Evolutionary conservation across 2,797 vertebrate genomes (phyloP).

Genomic region (Syngnathus rostellatus): DNA sequence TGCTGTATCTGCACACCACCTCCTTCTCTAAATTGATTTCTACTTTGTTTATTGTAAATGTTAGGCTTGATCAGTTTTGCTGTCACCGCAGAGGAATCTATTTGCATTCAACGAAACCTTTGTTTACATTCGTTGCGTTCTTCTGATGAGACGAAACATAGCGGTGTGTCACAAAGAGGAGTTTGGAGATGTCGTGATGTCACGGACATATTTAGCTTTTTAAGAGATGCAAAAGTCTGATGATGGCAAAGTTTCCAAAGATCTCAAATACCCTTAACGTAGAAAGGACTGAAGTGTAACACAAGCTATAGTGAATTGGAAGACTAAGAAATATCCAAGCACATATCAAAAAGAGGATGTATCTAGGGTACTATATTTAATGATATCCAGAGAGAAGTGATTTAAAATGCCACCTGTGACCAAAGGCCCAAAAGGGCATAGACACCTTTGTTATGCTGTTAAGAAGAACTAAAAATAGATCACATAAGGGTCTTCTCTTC

Average conservation of each 20-base stretch:
- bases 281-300: too few species aligned
- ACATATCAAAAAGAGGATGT: too few species aligned
- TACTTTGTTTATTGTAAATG: constrained; percentile 41
- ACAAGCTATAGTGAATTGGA: too few species aligned
- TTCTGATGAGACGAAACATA: constrained; percentile 40
- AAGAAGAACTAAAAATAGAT: constrained; percentile 1
- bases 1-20: not conserved
- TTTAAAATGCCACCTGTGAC: not conserved
- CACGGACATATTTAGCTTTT: too few species aligned
- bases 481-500: not conserved
- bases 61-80: constrained; percentile 45
- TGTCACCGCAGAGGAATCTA: constrained; percentile 29
- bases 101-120: constrained; percentile 40
- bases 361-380: too few species aligned
- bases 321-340: too few species aligned
- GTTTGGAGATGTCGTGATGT: too few species aligned
- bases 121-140: constrained; percentile 48
- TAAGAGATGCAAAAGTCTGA: too few species aligned
- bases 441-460: not conserved
- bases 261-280: too few species aligned
- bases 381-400: too few species aligned
- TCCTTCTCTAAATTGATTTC: constrained; percentile 27
- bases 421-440: not conserved
- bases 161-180: constrained; percentile 9
- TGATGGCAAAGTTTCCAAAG: too few species aligned